Percentiles rank a stretch among this genome's conserved stretches.
These are phyloP conservation scores for Petrocephalus schoutedeni DNA, from an alignment of 2,797 vertebrate genomes.

Conservation along the genomic window DNA sequence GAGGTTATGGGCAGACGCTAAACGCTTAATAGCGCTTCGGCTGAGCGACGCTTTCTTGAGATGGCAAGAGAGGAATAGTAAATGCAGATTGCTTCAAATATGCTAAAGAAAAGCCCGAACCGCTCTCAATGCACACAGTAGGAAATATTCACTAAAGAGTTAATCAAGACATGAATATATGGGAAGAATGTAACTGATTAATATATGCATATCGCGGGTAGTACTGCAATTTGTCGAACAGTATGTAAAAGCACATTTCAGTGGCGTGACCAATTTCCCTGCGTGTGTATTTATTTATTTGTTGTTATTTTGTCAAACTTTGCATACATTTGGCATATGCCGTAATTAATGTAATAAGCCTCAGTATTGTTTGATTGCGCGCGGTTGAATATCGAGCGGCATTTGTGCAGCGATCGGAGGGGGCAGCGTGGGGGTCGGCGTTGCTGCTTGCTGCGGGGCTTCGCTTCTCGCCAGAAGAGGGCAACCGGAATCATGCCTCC, in stretches of 20 bases:
- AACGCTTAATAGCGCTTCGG: background rate
- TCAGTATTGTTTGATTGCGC: background rate
- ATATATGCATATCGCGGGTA: background rate
- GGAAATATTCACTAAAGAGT: background rate
- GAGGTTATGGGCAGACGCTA: background rate
- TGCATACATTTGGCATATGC: background rate
- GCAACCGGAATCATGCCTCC: constrained; percentile 44
- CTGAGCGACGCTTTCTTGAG: background rate
- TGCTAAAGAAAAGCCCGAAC: background rate
- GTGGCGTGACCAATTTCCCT: background rate
- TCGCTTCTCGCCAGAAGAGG: constrained; percentile 58
- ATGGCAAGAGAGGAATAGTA: background rate
- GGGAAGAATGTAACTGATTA: background rate
- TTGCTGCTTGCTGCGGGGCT: constrained; percentile 22
- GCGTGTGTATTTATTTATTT: background rate
- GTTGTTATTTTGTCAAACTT: background rate
- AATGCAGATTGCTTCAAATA: background rate
- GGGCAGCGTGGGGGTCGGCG: background rate
- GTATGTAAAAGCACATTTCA: background rate
- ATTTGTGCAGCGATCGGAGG: background rate
- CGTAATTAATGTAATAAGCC: background rate
- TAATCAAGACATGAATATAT: background rate
- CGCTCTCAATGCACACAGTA: background rate
- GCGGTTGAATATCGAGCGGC: background rate
- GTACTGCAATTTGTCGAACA: background rate